These are phyloP conservation scores for Balearica regulorum DNA, from an alignment of 2,797 vertebrate species.

Conservation along the genomic window DNA sequence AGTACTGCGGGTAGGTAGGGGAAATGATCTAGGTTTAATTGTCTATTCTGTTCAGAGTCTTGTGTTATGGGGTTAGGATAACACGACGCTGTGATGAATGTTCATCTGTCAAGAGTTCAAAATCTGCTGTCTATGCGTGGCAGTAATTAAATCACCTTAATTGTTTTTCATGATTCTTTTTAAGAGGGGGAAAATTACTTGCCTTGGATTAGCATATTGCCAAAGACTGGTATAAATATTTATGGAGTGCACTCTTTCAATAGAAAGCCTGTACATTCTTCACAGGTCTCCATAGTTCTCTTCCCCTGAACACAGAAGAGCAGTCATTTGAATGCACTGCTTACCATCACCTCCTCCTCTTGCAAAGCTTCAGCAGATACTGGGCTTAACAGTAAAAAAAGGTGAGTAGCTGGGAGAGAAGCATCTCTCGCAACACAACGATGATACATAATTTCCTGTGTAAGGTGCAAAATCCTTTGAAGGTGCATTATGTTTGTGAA, in stretches of 20 bases:
- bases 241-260: slow-evolving; percentile 19
- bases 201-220: slow-evolving; percentile 53
- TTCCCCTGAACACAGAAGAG: not conserved
- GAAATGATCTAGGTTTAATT: slow-evolving; percentile 20
- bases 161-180: slow-evolving; percentile 34
- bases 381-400: not conserved
- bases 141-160: slow-evolving; percentile 64
- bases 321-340: not conserved
- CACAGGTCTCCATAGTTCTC: slow-evolving; percentile 44
- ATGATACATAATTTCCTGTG: not conserved
- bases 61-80: not conserved
- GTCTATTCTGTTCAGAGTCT: not conserved
- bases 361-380: not conserved
- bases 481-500: not conserved
- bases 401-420: not conserved
- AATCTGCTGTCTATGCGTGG: not conserved
- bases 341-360: not conserved
- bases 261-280: slow-evolving; percentile 49
- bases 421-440: not conserved
- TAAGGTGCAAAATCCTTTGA: not conserved
- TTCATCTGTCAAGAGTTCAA: slow-evolving; percentile 20
- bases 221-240: slow-evolving; percentile 59
- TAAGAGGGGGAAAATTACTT: slow-evolving; percentile 38
- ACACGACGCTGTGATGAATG: slow-evolving; percentile 21
- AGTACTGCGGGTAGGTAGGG: not conserved